phyloP scores from a whole-genome alignment of 2,888 invertebrate genomes.

The Xanthia icteritia region DNA sequence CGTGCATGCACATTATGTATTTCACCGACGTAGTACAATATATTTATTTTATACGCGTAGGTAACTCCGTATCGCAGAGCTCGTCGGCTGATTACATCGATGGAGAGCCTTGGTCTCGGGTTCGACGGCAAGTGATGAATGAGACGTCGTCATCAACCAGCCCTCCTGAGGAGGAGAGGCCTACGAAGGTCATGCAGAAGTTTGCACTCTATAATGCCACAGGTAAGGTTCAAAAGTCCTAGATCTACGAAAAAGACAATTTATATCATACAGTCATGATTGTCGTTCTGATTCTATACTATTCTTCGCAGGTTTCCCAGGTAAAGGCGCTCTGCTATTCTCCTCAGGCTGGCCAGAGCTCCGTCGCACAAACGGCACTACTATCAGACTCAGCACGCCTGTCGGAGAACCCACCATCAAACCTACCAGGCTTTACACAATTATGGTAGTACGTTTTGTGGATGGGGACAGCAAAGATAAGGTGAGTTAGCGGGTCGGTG shows the following conservation, averaged over 20 bases:
- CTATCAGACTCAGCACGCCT: conserved; percentile 78
- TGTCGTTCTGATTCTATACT: neutral
- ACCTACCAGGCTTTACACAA: conserved; percentile 83
- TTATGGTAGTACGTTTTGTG: conserved; percentile 85
- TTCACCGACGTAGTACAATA: neutral
- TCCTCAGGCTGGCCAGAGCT: conserved; percentile 89
- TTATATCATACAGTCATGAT: neutral
- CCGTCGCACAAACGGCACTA: conserved; percentile 78
- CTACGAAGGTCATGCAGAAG: conserved; percentile 77
- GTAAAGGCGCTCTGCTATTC: conserved; percentile 88
- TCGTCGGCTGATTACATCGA: conserved; percentile 77
- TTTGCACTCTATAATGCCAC: conserved; percentile 89
- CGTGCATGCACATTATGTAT: neutral
- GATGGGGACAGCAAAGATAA: conserved; percentile 82
- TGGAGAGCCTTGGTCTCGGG: conserved; percentile 76
- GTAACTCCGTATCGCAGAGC: conserved; percentile 85
- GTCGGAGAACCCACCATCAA: conserved; percentile 86
- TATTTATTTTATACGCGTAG: conserved; percentile 68
- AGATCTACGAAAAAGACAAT: neutral
- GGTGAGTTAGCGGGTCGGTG: conserved; percentile 65
- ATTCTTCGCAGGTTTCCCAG: conserved; percentile 78
- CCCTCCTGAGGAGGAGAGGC: conserved; percentile 77
- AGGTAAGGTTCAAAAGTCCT: conserved; percentile 71
- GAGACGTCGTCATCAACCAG: conserved; percentile 70
- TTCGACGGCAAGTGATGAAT: conserved; percentile 77